Evolutionary conservation across 2,888 invertebrate genomes (phyloP), one percentile per base, ranked within the genome.

Genomic region (Onthophagus sagittarius): DNA sequence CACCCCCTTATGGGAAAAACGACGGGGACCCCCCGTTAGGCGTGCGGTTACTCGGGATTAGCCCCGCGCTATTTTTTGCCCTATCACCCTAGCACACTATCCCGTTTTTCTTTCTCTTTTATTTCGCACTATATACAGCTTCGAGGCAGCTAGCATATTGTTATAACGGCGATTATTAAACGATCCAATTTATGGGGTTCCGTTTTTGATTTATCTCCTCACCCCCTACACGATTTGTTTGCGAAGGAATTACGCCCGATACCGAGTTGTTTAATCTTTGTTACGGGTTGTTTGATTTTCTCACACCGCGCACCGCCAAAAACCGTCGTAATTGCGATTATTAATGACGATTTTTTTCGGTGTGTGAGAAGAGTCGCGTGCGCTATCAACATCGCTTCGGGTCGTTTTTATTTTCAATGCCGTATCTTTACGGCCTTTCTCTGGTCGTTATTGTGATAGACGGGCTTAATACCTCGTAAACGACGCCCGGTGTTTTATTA

Each of bases 31-130:
- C 76, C 77, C 79, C 81, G 79, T 72, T 80, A 83, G 82, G 83
- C 83, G 83, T 82, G 82, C 76, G 84, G 84, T 84, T 84, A 84
- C 84, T 84, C 74, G 83, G 79, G 84, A 83, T 84, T 84, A 84
- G 80, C 81, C 77, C 78, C 79, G 77, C 81, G 81, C 82, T 83
- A 84, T 84, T 84, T 84, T 83, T 75, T 62, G 67, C 80, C 78
- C 39, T 32, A 13, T 39, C 53, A 32, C 11, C 62, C 15, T 13
- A 23, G 23, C 23, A 23, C 62, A 62, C 32, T 67, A 32, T n/a
- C 67, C 23, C 33, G 39, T 71, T 32, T 33, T 33, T 39, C 70
- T 14, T 13, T n/a, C 53, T 11, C 62, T 70, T 23, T 33, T 33
- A 67, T 63, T 15, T 53, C 63, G 64, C 53, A 69, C 71, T 65